Conservation (phyloP, 2,888 invertebrate species). For the Alsophila aescularia region DNA sequence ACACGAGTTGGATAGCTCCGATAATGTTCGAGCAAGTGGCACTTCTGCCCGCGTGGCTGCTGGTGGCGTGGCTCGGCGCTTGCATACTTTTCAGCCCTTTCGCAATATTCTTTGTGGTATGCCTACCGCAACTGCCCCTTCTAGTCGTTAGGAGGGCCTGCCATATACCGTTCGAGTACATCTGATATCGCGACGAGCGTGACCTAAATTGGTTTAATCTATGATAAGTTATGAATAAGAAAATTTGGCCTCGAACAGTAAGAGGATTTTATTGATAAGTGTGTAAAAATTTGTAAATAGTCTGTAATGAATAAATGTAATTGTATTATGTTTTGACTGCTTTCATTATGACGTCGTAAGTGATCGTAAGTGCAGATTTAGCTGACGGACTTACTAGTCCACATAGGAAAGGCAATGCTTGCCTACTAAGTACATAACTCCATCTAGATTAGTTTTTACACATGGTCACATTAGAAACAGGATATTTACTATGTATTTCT, state of each 20-base stretch:
- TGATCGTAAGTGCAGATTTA: neutral
- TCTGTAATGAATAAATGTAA: constrained; percentile 44
- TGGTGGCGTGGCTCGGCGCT: constrained; percentile 86
- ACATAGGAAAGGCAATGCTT: no score
- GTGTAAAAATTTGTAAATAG: constrained; percentile 55
- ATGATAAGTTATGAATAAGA: constrained; percentile 31
- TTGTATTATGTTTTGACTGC: constrained; percentile 25
- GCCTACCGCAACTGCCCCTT: constrained; percentile 88
- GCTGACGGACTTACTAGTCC: no score
- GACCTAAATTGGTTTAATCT: constrained; percentile 39
- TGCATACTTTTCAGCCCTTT: constrained; percentile 88
- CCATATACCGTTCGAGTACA: constrained; percentile 87
- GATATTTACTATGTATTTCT: no score
- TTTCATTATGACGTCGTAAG: neutral
- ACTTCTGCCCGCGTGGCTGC: constrained; percentile 82
- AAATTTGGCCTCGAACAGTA: constrained; percentile 4
- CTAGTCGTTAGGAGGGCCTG: constrained; percentile 87
- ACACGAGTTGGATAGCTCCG: constrained; percentile 29
- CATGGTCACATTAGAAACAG: no score
- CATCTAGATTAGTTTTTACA: neutral
- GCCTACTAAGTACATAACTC: no score
- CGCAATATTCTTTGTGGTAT: constrained; percentile 86
- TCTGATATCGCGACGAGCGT: constrained; percentile 58
- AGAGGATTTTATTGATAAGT: constrained; percentile 38
- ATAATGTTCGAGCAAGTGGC: constrained; percentile 76